A percentile compares a stretch with the other conserved stretches of the same genome.
Conservation (phyloP, 1,140 invertebrate species). For the Choristoneura fumiferana region DNA sequence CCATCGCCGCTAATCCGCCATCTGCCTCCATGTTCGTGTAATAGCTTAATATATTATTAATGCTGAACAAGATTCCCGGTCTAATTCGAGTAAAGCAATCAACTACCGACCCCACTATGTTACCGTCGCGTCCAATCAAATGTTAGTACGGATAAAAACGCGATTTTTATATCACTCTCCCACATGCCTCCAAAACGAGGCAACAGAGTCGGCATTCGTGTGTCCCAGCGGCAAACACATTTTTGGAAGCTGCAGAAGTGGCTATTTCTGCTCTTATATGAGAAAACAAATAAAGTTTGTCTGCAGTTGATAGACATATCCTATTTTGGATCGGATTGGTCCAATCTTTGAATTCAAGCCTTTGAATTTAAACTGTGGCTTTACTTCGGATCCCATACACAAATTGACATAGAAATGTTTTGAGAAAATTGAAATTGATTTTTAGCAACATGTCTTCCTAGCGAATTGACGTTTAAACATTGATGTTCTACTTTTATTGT, state of each 20-base stretch:
- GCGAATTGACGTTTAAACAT: too few species aligned
- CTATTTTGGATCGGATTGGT: conserved; percentile 6
- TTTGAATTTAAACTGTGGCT: neutral
- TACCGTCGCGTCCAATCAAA: conserved; percentile 32
- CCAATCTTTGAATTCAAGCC: neutral
- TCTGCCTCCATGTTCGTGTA: conserved; percentile 4
- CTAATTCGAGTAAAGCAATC: conserved; percentile 17
- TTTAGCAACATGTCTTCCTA: too few species aligned
- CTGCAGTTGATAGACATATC: conserved; percentile 8
- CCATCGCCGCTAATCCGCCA: conserved; percentile 1
- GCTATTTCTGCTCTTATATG: conserved; percentile 11
- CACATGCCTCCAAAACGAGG: neutral
- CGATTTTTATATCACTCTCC: neutral
- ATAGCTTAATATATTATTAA: conserved; percentile 18
- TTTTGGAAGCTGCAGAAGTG: neutral
- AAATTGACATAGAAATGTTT: neutral
- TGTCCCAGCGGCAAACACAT: neutral
- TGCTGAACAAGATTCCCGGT: conserved; percentile 15
- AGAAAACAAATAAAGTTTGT: conserved; percentile 17
- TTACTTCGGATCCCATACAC: neutral
- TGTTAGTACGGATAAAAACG: neutral
- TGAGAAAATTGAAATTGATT: too few species aligned
- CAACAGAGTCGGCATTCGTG: neutral
- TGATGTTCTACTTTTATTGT: too few species aligned
- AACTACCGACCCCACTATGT: conserved; percentile 19